Evolutionary conservation across 2,888 invertebrate species (phyloP), one percentile per base, ranked within the genome.

Genomic region (Catocala nupta): DNA sequence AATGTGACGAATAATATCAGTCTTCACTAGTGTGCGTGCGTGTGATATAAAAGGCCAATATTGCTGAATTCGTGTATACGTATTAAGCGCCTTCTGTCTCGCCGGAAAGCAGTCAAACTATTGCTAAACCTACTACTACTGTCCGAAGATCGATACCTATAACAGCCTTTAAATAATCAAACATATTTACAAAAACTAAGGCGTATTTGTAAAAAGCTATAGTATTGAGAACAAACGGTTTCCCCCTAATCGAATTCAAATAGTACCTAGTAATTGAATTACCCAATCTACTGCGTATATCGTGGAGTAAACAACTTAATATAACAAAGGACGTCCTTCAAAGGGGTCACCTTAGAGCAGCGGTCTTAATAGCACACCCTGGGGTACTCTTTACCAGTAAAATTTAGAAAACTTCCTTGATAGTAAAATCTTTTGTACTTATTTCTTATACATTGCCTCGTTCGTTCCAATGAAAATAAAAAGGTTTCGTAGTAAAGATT

Each of bases 281-380:
- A 85, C 81, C 80, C 81, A 75, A 82, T 82, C 82, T 69, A 78
- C 72, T 77, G 77, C 80, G 83, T 54, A 75, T 45, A 61, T 59
- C 47, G 73, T 78, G 71, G 71, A 80, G 85, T 85, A 89, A 89
- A 87, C 88, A 86, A 84, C 76, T 83, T 75, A 73, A 78, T 51
- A 82, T 74, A 73, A 87, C 81, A 89, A 90, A 87, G 74, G 77
- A 80, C 76, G 87, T 81, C 90, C 89, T 91, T 90, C 84, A 77
- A 85, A 80, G 80, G 87, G 90, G 90, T 90, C 90, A 84, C 86
- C 74, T 69, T 83, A 83, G 71, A 84, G 81, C 84, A 83, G 78
- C 73, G 82, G 86, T 68, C 83, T 78, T 75, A 83, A 72, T 77
- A 83, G 68, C 70, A 63, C 73, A 81, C 90, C 88, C 81, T 85